Conservation (phyloP, 2,888 invertebrate genomes). For the Heliconius cydno region DNA sequence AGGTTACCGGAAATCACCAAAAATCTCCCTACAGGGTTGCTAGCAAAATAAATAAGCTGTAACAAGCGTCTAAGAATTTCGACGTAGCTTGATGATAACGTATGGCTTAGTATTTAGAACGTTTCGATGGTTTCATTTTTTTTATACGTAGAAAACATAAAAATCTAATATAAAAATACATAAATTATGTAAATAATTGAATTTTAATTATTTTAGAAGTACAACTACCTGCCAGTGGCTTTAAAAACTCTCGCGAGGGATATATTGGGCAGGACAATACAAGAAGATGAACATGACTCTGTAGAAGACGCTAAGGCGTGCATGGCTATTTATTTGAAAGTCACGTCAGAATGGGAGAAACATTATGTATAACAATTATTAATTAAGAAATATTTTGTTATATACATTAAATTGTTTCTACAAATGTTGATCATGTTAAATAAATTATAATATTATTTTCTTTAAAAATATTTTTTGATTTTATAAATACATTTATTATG, state of each 20-base stretch:
- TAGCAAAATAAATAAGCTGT: too few species aligned
- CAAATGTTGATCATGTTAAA: background rate
- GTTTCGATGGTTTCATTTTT: too few species aligned
- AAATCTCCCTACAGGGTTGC: too few species aligned
- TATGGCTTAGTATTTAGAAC: too few species aligned
- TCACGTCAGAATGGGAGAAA: constrained; percentile 32
- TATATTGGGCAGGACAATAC: constrained; percentile 28
- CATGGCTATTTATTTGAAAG: constrained; percentile 36
- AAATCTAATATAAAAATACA: too few species aligned
- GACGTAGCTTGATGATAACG: too few species aligned
- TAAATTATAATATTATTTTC: background rate
- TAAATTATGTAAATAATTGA: background rate
- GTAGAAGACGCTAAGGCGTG: constrained; percentile 37
- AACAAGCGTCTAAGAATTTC: too few species aligned
- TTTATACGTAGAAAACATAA: too few species aligned
- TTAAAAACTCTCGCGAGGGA: constrained; percentile 21
- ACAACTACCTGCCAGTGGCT: constrained; percentile 24
- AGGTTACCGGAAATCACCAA: too few species aligned
- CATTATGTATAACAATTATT: background rate
- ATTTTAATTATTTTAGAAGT: constrained; percentile 19
- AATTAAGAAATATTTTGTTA: background rate
- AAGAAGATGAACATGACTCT: constrained; percentile 36
- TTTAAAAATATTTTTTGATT: background rate
- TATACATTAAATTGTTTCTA: background rate
- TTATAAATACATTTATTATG: background rate